These are phyloP conservation scores for Gobionotothen gibberifrons DNA, from an alignment of 2,797 vertebrate genomes.

Conservation along the genomic window DNA sequence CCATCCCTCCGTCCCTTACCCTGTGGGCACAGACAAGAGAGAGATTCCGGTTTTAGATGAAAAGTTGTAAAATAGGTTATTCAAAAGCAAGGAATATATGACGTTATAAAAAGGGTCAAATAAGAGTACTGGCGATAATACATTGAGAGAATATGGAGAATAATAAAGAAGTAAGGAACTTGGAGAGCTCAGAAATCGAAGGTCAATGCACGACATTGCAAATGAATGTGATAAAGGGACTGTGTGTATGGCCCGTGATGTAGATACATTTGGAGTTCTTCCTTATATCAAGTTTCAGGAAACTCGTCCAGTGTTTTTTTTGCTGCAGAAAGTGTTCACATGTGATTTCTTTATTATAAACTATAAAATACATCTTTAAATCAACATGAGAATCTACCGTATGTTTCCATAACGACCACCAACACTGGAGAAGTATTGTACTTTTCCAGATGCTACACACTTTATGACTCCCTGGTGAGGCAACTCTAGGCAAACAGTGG, in stretches of 20 bases:
- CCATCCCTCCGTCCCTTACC: constrained; percentile 90
- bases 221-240: too few relatives aligned
- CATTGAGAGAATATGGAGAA: not conserved
- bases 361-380: not conserved
- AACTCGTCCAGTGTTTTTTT: too few relatives aligned
- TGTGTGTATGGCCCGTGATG: too few relatives aligned
- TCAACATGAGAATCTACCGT: not conserved
- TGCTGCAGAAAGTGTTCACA: not conserved
- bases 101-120: not conserved
- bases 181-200: too few relatives aligned
- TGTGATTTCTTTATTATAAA: not conserved
- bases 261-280: too few relatives aligned
- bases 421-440: constrained; percentile 4
- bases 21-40: constrained; percentile 66
- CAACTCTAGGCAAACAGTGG: constrained; percentile 10
- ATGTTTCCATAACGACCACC: constrained; percentile 22
- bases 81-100: not conserved
- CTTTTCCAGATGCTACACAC: constrained; percentile 22
- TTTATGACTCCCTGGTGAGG: constrained; percentile 18
- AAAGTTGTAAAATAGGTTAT: not conserved
- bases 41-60: not conserved
- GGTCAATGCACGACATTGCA: too few relatives aligned
- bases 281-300: too few relatives aligned
- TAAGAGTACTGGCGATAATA: not conserved
- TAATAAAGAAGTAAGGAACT: not conserved